These are phyloP conservation scores for Mythimna impura DNA, from an alignment of 2,888 invertebrate species.

Conservation along the genomic window DNA sequence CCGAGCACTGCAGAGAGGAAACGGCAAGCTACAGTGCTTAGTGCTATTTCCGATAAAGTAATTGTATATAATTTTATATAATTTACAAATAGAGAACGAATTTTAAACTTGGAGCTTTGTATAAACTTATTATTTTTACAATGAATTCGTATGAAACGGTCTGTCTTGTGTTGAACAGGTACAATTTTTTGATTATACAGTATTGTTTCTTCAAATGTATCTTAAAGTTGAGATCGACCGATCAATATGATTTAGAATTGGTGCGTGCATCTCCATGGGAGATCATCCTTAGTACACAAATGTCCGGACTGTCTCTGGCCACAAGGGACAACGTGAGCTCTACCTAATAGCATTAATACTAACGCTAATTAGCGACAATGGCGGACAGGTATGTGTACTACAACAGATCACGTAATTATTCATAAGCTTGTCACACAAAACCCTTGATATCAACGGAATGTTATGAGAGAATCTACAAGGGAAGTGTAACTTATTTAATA, in stretches of 20 bases:
- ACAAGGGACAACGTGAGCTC: conserved; percentile 24
- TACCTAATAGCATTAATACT: conserved; percentile 40
- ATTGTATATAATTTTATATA: conserved; percentile 44
- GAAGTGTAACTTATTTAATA: conserved; percentile 27
- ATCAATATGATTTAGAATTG: not conserved
- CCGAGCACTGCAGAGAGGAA: conserved; percentile 20
- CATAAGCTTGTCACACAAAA: conserved; percentile 41
- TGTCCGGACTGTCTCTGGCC: not conserved
- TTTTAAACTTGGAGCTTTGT: too few species aligned
- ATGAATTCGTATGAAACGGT: conserved; percentile 17
- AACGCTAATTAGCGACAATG: conserved; percentile 43
- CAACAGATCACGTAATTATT: conserved; percentile 45
- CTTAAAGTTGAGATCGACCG: not conserved
- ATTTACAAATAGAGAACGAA: too few species aligned
- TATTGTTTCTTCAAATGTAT: not conserved
- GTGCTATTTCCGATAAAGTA: conserved; percentile 15
- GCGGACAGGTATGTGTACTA: conserved; percentile 13
- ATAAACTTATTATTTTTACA: conserved; percentile 8
- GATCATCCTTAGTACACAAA: not conserved
- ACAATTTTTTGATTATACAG: not conserved
- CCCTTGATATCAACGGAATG: conserved; percentile 19
- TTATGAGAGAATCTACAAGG: conserved; percentile 34
- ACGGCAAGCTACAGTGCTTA: conserved; percentile 31
- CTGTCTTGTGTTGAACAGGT: not conserved
- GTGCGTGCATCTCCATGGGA: not conserved